These are phyloP conservation scores for Hypotaenidia okinawae DNA, from an alignment of 2,797 vertebrate genomes.

Conservation along the genomic window DNA sequence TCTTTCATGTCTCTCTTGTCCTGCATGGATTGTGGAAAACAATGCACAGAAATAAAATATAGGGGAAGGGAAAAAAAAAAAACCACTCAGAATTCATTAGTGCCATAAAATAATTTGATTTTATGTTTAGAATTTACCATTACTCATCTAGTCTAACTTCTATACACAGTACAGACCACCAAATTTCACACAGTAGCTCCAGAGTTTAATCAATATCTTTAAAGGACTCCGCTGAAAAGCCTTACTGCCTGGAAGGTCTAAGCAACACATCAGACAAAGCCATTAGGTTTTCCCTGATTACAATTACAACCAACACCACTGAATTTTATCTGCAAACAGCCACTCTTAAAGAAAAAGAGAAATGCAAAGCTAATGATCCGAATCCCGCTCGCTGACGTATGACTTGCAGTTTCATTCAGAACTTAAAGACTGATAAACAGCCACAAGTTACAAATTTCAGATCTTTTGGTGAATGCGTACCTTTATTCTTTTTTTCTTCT, in stretches of 20 bases:
- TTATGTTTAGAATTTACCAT: not conserved
- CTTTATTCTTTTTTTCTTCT: slow-evolving; percentile 73
- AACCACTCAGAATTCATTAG: not conserved
- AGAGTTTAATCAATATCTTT: not conserved
- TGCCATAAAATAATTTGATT: not conserved
- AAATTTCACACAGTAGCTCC: not conserved
- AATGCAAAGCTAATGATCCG: slow-evolving; percentile 20
- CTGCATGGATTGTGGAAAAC: not conserved
- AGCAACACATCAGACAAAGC: not conserved
- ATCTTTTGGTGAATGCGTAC: slow-evolving; percentile 66
- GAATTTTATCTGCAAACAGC: slow-evolving; percentile 32
- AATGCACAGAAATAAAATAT: not conserved
- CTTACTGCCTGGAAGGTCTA: not conserved
- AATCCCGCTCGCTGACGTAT: not conserved
- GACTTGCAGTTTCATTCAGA: slow-evolving; percentile 66
- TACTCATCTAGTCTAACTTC: not conserved
- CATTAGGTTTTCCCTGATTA: not conserved
- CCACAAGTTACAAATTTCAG: slow-evolving; percentile 66
- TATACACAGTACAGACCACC: not conserved
- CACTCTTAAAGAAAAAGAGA: slow-evolving; percentile 27
- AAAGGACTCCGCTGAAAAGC: not conserved
- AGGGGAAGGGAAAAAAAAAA: rapidly evolving
- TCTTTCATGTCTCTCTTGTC: not conserved
- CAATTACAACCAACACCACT: not conserved
- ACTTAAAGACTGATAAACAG: slow-evolving; percentile 69